Evolutionary conservation across 92 coral and sea anemone genomes (phyloP).

Genomic region (Micromussa lordhowensis): DNA sequence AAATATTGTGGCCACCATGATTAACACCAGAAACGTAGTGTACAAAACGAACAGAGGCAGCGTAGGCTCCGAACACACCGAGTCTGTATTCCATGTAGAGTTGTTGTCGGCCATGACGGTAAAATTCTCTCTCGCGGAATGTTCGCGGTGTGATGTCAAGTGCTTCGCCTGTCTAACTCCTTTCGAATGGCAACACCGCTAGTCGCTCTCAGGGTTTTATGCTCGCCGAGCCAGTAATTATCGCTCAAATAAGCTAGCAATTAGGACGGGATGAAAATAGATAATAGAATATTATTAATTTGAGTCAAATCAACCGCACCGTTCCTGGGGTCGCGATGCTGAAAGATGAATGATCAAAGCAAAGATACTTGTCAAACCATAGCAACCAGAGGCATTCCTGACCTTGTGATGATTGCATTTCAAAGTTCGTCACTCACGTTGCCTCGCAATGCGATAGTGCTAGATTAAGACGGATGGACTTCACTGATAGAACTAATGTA

Average conservation of each 20-base stretch:
- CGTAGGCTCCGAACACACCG: slow-evolving; percentile 63
- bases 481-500: background rate
- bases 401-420: slow-evolving; percentile 42
- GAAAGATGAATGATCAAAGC: slow-evolving; percentile 22
- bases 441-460: slow-evolving; percentile 32
- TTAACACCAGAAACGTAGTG: slow-evolving; percentile 72
- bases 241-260: slow-evolving; percentile 64
- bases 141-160: slow-evolving; percentile 9
- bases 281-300: slow-evolving; percentile 66
- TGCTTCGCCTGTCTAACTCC: slow-evolving; percentile 2
- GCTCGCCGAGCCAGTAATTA: slow-evolving; percentile 53
- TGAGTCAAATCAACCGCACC: slow-evolving; percentile 35
- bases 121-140: slow-evolving; percentile 19
- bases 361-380: slow-evolving; percentile 42
- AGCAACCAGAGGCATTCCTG: slow-evolving; percentile 42
- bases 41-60: slow-evolving; percentile 59
- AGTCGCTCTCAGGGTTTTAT: slow-evolving; percentile 21
- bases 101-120: slow-evolving; percentile 18
- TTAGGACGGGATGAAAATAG: slow-evolving; percentile 45
- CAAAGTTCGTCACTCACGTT: slow-evolving; percentile 29
- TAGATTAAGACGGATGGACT: slow-evolving; percentile 13
- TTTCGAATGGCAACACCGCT: background rate
- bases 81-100: background rate
- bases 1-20: slow-evolving; percentile 79
- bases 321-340: slow-evolving; percentile 43